Conservation (phyloP, 2,888 invertebrate species). For the Euzophera pinguis region DNA sequence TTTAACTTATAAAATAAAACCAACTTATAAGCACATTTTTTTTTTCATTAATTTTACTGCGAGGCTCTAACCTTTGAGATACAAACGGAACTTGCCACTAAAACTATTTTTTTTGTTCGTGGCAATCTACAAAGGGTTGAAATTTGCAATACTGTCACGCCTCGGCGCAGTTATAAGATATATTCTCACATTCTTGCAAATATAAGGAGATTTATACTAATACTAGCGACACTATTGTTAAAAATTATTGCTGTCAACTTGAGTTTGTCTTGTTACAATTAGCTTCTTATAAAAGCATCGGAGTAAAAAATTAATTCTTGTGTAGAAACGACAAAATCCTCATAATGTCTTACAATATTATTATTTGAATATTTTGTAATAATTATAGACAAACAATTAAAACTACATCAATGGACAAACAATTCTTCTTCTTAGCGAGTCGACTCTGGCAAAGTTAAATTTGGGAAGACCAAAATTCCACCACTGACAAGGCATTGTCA, state of each 20-base stretch:
- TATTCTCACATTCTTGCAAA: slow-evolving; percentile 1
- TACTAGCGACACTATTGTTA: neutral
- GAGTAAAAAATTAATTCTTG: no score
- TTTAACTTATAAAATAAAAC: no score
- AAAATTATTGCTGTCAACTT: slow-evolving; percentile 5
- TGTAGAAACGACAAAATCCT: no score
- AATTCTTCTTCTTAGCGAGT: no score
- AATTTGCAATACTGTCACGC: slow-evolving; percentile 12
- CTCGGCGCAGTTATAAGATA: neutral
- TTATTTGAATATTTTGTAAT: no score
- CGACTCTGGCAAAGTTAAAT: no score
- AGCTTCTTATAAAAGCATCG: neutral
- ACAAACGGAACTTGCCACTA: neutral
- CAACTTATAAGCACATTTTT: no score
- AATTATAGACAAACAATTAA: no score
- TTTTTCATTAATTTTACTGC: no score
- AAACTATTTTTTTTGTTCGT: slow-evolving; percentile 3
- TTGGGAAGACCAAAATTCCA: no score
- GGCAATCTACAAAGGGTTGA: slow-evolving; percentile 9
- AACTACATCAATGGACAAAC: no score
- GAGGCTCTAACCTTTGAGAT: neutral
- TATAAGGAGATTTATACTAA: neutral
- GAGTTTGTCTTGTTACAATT: neutral
- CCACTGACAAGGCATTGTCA: no score
- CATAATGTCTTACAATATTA: neutral